Conservation (phyloP, 2,797 vertebrate species). For the Nannoperca obscura region DNA sequence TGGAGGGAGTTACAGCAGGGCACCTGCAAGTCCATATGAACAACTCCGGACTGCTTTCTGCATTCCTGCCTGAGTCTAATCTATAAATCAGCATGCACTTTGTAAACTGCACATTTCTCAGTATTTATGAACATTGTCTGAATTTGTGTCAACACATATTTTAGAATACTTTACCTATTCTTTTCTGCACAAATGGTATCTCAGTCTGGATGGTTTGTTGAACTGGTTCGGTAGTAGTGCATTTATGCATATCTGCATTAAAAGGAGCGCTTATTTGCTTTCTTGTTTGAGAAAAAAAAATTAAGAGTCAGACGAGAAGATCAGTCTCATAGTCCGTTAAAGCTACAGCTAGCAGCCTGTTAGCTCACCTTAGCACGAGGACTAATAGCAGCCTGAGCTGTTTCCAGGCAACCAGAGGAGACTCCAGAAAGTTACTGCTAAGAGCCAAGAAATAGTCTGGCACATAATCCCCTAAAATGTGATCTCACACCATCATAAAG, state of each 20-base stretch:
- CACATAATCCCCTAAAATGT: not conserved
- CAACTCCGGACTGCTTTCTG: conserved; percentile 35
- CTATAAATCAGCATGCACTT: conserved; percentile 57
- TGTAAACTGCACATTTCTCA: conserved; percentile 45
- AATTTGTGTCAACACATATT: conserved; percentile 14
- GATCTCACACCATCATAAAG: not conserved
- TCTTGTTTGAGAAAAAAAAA: not conserved
- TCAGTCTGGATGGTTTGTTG: not conserved
- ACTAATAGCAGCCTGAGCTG: not conserved
- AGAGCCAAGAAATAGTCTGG: not conserved
- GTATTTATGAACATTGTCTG: conserved; percentile 44
- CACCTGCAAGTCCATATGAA: conserved; percentile 53
- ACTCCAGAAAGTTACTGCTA: conserved; percentile 7
- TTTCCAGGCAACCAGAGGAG: conserved; percentile 16
- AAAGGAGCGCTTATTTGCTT: not conserved
- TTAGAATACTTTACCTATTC: not conserved
- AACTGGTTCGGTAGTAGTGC: not conserved
- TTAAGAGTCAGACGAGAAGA: not conserved
- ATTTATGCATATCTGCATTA: not conserved
- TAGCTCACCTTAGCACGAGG: not conserved
- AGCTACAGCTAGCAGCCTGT: not conserved
- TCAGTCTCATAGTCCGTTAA: not conserved
- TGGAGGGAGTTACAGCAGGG: conserved; percentile 41
- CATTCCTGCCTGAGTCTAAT: conserved; percentile 58
- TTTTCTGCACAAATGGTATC: not conserved